phyloP scores from a whole-genome alignment of 2,888 invertebrate species.

The Lissonota sp. region DNA sequence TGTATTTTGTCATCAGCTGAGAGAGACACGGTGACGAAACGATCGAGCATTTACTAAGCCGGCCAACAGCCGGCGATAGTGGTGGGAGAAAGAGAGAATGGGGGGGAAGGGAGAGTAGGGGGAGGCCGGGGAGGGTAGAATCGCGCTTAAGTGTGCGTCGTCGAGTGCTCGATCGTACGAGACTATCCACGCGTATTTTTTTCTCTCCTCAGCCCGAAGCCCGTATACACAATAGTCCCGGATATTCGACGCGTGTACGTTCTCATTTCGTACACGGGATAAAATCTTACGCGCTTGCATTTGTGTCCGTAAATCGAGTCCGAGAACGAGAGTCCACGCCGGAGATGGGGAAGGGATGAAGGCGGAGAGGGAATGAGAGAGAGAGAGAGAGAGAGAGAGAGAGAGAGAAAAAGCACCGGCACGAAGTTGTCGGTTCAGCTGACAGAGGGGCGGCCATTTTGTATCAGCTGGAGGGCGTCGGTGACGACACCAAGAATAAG shows the following conservation, averaged over 20 bases:
- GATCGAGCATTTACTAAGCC: constrained; percentile 43
- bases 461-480: constrained; percentile 69
- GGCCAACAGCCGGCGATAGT: constrained; percentile 19
- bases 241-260: constrained; percentile 26
- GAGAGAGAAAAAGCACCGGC: constrained; percentile 48
- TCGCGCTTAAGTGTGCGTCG: constrained; percentile 20
- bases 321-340: constrained; percentile 31
- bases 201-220: constrained; percentile 5
- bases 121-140: constrained; percentile 4
- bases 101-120: not conserved
- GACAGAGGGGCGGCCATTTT: constrained; percentile 65
- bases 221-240: constrained; percentile 20
- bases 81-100: not conserved
- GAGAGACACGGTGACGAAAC: constrained; percentile 64
- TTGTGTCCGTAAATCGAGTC: not conserved
- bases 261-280: constrained; percentile 11
- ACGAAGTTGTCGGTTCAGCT: constrained; percentile 59
- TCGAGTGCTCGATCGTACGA: constrained; percentile 47
- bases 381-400: not conserved
- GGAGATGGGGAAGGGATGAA: constrained; percentile 28
- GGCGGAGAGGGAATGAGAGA: not conserved
- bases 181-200: constrained; percentile 33
- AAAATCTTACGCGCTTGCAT: constrained; percentile 12
- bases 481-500: constrained; percentile 66
- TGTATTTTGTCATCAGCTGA: constrained; percentile 66